Base-by-base conservation (phyloP, 2,113 vertebrate genomes). In the Tylochromis polylepis region DNA sequence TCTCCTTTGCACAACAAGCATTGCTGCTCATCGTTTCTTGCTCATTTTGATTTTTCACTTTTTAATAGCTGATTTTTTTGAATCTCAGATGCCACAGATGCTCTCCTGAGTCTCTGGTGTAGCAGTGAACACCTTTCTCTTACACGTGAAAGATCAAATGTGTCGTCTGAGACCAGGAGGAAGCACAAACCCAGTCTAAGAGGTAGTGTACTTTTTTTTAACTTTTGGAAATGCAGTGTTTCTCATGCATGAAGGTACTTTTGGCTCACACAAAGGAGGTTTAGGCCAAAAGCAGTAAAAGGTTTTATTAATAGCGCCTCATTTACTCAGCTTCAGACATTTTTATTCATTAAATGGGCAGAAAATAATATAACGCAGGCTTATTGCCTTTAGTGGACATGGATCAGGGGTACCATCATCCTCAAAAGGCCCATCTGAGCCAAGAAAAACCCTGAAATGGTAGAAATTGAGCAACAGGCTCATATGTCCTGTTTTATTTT, bases 281-380 rank as follows among this genome's bases (percentile, higher is more conserved):
- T 75, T 49, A 75, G 41, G 46, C 27, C 70, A 77, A 51, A 51
- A 77, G 43, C 15, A 51, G 16, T 51, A 51, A 31, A 77, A 31
- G 11, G 24, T 51, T 8, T 51, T 14, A 75, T 29, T 12, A 49
- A 12, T 20, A 75, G 10, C 24, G 11, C 5, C 0, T 77, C 46
- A 77, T 77, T 77, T 51, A 77, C 27, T 77, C 9, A 75, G 24
- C 5, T 75, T 49, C 70, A 75, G 70, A 75, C 43, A 51, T 75
- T 51, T 75, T 49, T 51, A 77, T 51, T 77, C 24, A 51, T 77
- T 18, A 77, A 77, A 31, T 51, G 43, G 24, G 46, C 43, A 77
- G 4, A 77, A 51, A 77, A 51, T 31, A 77, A 77, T 75, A 49
- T 75, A 20, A 49, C 11, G 41, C 70, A 77, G 24, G 14, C 16